Percentiles rank a stretch among this genome's conserved stretches.
Evolutionary conservation across 2,113 vertebrate genomes (phyloP).

Genomic region (Perca schrenkii): DNA sequence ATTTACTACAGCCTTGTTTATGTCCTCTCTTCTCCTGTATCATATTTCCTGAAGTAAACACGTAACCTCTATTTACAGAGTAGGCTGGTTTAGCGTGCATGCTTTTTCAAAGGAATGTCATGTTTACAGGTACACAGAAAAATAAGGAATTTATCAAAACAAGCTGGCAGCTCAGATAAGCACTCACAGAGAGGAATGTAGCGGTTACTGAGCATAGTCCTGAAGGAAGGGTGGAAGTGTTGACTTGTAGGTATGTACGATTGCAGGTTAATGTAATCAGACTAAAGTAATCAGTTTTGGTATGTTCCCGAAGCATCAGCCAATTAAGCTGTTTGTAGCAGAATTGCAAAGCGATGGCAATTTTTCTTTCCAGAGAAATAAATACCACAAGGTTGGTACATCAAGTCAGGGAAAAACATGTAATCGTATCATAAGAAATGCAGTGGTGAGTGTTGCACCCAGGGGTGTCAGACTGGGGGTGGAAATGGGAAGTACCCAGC

Average conservation of each 20-base stretch:
- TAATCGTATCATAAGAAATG: background rate
- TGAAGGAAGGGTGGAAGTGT: background rate
- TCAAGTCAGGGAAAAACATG: background rate
- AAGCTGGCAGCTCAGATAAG: background rate
- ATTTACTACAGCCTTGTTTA: constrained; percentile 9
- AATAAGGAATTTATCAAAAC: constrained; percentile 26
- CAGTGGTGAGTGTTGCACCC: background rate
- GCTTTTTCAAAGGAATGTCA: constrained; percentile 41
- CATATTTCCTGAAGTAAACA: constrained; percentile 7
- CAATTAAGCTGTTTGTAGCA: background rate
- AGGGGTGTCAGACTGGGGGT: too few relatives aligned
- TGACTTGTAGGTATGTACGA: background rate
- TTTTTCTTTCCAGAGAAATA: background rate
- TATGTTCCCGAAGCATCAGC: background rate
- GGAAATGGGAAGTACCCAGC: too few relatives aligned
- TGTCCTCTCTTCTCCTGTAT: background rate
- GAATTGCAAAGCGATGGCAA: background rate
- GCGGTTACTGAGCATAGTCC: background rate
- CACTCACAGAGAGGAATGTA: constrained; percentile 10
- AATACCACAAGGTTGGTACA: background rate
- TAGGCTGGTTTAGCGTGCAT: background rate
- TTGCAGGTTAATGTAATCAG: background rate
- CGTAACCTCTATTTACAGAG: constrained; percentile 9
- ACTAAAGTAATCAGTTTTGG: background rate
- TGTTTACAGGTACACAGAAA: constrained; percentile 56